phyloP scores from a whole-genome alignment of 2,113 vertebrate genomes.

The Gulo gulo region DNA sequence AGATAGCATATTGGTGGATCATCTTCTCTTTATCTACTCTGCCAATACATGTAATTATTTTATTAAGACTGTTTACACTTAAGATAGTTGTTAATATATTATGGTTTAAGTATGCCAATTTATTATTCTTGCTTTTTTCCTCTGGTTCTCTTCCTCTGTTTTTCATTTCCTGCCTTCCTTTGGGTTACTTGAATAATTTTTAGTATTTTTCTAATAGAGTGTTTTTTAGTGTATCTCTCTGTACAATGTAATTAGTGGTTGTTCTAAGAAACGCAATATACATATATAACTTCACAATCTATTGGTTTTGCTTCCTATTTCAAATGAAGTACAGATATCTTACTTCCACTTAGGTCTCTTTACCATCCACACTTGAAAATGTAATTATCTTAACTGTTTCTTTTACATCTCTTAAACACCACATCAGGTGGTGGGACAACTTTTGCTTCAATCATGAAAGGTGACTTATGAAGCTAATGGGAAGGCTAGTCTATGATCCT shows the following conservation, averaged over 20 bases:
- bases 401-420: background rate
- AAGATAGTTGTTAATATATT: background rate
- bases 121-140: background rate
- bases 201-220: background rate
- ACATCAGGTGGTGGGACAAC: background rate
- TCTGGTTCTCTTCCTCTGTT: background rate
- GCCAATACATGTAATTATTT: background rate
- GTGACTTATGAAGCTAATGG: background rate
- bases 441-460: conserved; percentile 23
- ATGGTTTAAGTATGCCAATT: background rate
- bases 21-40: background rate
- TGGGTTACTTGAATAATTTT: background rate
- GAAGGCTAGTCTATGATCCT: background rate
- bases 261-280: background rate
- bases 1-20: background rate
- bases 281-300: background rate
- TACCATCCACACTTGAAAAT: background rate
- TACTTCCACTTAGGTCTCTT: background rate
- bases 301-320: background rate
- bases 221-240: background rate
- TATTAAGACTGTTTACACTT: background rate
- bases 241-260: background rate
- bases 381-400: background rate
- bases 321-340: background rate
- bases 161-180: background rate